phyloP scores from a whole-genome alignment of 2,113 vertebrate genomes.

The Indicator maculatus region DNA sequence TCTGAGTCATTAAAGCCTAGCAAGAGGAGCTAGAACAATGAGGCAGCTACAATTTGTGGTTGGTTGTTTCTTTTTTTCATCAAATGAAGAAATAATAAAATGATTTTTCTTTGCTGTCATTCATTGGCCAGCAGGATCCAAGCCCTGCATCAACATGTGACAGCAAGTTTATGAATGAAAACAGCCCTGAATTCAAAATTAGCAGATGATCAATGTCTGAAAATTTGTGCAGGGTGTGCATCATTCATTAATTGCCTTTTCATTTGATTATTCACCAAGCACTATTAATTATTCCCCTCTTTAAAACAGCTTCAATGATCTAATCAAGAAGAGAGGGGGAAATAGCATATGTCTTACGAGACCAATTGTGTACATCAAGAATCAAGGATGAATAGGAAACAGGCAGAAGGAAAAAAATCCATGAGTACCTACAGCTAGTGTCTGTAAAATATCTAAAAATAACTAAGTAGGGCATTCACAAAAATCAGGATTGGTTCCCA shows the following conservation, averaged over 20 bases:
- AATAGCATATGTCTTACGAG: background rate
- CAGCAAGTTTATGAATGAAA: background rate
- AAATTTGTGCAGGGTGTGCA: slow-evolving; percentile 11
- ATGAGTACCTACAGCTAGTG: slow-evolving; percentile 22
- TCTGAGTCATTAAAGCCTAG: background rate
- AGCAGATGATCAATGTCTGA: slow-evolving; percentile 28
- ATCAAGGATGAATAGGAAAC: background rate
- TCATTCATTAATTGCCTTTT: slow-evolving; percentile 55
- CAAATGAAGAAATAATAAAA: background rate
- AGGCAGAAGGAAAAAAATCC: background rate
- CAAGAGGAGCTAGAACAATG: background rate
- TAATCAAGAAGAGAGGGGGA: slow-evolving; percentile 18
- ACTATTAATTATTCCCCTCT: slow-evolving; percentile 22
- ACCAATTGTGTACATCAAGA: background rate
- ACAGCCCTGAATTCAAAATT: background rate
- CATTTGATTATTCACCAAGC: slow-evolving; percentile 22
- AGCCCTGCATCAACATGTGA: background rate
- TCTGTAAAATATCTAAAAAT: slow-evolving; percentile 22
- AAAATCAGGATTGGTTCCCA: slow-evolving; percentile 11
- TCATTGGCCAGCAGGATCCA: background rate
- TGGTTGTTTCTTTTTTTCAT: background rate
- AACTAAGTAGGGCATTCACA: background rate
- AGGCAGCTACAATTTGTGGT: background rate
- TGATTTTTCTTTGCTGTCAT: background rate
- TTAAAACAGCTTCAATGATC: slow-evolving; percentile 25